Evolutionary conservation across 2,113 vertebrate genomes (phyloP), one percentile per base, ranked within the genome.

Genomic region (Corvus hawaiiensis): DNA sequence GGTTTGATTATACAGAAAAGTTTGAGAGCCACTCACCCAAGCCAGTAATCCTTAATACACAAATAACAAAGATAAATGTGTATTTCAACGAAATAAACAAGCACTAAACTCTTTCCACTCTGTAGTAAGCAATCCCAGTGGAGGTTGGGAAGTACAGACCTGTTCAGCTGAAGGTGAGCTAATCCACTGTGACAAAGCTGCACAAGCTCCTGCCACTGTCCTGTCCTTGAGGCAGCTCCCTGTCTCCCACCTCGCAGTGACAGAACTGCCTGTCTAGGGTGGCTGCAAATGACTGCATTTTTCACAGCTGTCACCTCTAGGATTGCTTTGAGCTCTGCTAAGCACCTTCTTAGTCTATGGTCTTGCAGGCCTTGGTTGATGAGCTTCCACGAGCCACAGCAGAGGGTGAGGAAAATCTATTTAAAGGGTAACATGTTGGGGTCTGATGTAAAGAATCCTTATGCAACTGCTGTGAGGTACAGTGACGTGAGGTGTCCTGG

Each of bases 211-310:
- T 69, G 33, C 35, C 28, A 1, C 6, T 17, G n/a, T 41, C 28
- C 32, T 62, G 44, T 68, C 81, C 69, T 78, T 89, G 84, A 55
- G 59, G 69, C 69, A 89, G 49, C 54, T 87, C 68, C 59, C n/a
- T 1, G 0, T 26, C 44, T 64, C 61, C 56, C 7, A 37, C 75
- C 48, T 56, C 3, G 1, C 39, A 56, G 63, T 20, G 48, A 4
- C 73, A 75, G 64, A 8, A 72, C 2, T 46, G 41, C 39, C 37
- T 56, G 8, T 1, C n/a, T 10, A 22, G 41, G 56, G 18, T 90
- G 89, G 27, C 83, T 93, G 77, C 44, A 91, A 63, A 89, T 75
- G 0, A 52, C 69, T 92, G 89, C 56, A 93, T 96, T 96, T 96
- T 64, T 95, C 91, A 95, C 54, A 78, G 58, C 87, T 81, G 78